phyloP scores from a whole-genome alignment of 1,140 invertebrate genomes.

The Calliopsis andreniformis region DNA sequence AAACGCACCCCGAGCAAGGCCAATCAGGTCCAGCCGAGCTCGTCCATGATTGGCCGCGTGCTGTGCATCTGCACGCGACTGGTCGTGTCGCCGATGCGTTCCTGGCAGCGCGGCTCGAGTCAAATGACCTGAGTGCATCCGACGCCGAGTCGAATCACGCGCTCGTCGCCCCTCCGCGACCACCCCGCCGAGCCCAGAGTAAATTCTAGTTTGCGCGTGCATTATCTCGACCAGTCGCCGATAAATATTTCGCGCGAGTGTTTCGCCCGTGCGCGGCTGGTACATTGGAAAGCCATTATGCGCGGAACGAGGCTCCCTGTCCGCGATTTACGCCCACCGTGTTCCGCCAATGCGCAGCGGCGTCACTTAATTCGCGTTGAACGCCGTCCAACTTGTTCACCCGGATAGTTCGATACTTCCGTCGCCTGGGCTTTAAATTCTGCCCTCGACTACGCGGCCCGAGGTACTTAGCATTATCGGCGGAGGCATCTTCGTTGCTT shows the following conservation, averaged over 20 bases:
- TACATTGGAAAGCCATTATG: conserved; percentile 78
- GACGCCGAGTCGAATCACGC: background rate
- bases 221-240: conserved; percentile 60
- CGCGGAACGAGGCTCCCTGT: conserved; percentile 49
- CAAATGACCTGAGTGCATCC: too few species aligned
- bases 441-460: background rate
- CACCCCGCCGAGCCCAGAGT: too few species aligned
- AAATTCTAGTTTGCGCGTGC: conserved; percentile 65
- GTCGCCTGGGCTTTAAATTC: background rate
- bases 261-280: conserved; percentile 51
- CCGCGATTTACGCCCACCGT: conserved; percentile 48
- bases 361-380: conserved; percentile 40
- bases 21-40: too few species aligned
- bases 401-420: conserved; percentile 12
- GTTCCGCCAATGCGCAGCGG: conserved; percentile 22
- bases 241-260: conserved; percentile 64
- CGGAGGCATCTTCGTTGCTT: background rate
- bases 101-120: too few species aligned
- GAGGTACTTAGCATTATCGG: conserved; percentile 1
- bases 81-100: too few species aligned
- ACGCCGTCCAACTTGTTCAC: conserved; percentile 61
- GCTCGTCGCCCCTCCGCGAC: background rate
- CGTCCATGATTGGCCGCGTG: too few species aligned
- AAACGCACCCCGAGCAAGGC: too few species aligned
- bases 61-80: too few species aligned